Evolutionary conservation across 2,797 vertebrate genomes (phyloP).

Genomic region (Pristis pectinata): DNA sequence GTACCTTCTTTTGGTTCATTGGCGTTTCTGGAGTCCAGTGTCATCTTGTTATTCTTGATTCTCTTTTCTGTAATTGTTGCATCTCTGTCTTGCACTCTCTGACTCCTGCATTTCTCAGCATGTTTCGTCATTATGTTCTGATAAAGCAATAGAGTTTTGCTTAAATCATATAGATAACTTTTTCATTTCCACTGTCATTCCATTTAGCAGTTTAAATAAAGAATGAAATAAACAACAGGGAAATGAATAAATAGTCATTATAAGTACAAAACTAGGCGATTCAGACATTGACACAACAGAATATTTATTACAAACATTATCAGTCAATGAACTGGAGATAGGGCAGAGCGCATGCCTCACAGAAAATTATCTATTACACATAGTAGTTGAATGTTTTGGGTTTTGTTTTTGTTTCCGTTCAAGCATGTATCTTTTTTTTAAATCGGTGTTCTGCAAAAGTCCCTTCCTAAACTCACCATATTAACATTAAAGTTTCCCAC

Average conservation of each 20-base stretch:
- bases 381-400: too few species aligned
- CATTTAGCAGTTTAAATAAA: neutral
- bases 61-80: neutral
- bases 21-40: neutral
- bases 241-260: neutral
- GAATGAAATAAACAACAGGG: neutral
- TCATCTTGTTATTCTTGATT: neutral
- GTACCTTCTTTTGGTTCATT: neutral
- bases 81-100: neutral
- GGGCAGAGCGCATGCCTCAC: too few species aligned
- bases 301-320: too few species aligned
- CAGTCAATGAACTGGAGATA: too few species aligned
- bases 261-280: neutral
- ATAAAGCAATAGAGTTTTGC: neutral
- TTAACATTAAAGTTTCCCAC: too few species aligned
- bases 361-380: too few species aligned
- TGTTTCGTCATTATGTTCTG: constrained; percentile 28
- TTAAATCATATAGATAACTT: neutral
- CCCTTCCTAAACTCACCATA: too few species aligned
- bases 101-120: neutral
- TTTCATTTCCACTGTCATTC: neutral
- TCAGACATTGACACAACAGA: neutral
- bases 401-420: too few species aligned
- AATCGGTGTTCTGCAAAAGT: too few species aligned
- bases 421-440: too few species aligned